These are phyloP conservation scores for Chironomus tentans DNA, from an alignment of 2,888 invertebrate genomes.

Conservation along the genomic window DNA sequence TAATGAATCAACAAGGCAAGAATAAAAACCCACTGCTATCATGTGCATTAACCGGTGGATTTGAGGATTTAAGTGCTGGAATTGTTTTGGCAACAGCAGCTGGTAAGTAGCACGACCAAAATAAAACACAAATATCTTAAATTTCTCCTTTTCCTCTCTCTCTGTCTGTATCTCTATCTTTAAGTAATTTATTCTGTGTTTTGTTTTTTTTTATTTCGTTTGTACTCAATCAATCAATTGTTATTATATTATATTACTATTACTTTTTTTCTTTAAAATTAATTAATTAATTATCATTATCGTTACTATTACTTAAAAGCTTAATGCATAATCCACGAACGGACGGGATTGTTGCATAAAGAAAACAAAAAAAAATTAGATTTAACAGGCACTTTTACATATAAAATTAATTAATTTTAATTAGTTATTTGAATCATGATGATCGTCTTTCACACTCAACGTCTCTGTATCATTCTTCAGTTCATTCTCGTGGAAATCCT, in stretches of 20 bases:
- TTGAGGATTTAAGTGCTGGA: constrained; percentile 5
- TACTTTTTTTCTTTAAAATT: background rate
- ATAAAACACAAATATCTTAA: background rate
- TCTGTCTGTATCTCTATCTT: background rate
- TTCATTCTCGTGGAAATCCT: constrained; percentile 17
- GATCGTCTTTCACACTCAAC: background rate
- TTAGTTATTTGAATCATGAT: background rate
- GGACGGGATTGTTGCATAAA: background rate
- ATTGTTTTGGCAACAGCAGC: constrained; percentile 13
- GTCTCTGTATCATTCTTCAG: constrained; percentile 5
- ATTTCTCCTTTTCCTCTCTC: background rate
- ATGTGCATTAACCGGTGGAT: constrained; percentile 55
- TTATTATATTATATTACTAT: background rate
- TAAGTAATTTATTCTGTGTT: background rate
- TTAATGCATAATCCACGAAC: background rate
- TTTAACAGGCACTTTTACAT: constrained; percentile 10
- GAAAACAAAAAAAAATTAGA: background rate
- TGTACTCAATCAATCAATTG: constrained; percentile 25
- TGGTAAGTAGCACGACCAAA: constrained; percentile 4
- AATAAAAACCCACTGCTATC: constrained; percentile 62
- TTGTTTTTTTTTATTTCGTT: background rate
- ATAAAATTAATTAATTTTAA: background rate
- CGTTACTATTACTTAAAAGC: background rate
- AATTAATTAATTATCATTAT: background rate
- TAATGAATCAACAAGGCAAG: constrained; percentile 6